Evolutionary conservation across 2,113 vertebrate genomes (phyloP), one percentile per base, ranked within the genome.

Genomic region (Gymnobelideus leadbeateri): DNA sequence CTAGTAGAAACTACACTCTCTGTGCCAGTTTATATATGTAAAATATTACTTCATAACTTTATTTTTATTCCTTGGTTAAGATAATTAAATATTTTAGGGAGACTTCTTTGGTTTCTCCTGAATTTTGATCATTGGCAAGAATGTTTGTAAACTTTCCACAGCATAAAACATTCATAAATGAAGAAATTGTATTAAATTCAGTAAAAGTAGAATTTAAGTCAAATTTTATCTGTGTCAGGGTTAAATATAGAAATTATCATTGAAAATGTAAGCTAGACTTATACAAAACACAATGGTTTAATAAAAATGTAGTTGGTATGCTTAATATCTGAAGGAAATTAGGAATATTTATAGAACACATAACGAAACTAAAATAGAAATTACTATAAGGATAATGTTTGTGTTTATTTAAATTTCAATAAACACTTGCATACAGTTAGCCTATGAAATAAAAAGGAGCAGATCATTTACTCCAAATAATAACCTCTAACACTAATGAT

Each of bases 401-500:
- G n/a, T 50, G 8, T 16, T n/a, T 54, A 77, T 37, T 68, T 90
- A 50, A 68, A 25, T 51, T 47, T 6, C 10, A 89, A 14, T 25
- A 92, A 46, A 93, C 47, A 95, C 89, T 90, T 61, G 55, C 12
- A 89, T 89, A 90, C n/a, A 95, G 53, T 95, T 96, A 50, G 0
- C 26, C 10, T 91, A 92, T 90, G 23, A 89, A 92, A 96, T 14
- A 23, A 91, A 84, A 28, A 94, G 3, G 0, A 92, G 0, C 50
- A 53, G 61, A 91, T 94, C 8, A 68, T n/a, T 94, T 90, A n/a
- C 3, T 47, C 52, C 14, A 26, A 43, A 52, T 51, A 89, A 94
- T 89, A 24, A 91, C 37, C 0, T 57, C 1, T 89, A 57, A 91
- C 49, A 92, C 26, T 96, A 89, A 55, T 92, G 46, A 8, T 43